Base-by-base conservation (phyloP, 2,888 invertebrate species). In the Synanthedon andrenaeformis region DNA sequence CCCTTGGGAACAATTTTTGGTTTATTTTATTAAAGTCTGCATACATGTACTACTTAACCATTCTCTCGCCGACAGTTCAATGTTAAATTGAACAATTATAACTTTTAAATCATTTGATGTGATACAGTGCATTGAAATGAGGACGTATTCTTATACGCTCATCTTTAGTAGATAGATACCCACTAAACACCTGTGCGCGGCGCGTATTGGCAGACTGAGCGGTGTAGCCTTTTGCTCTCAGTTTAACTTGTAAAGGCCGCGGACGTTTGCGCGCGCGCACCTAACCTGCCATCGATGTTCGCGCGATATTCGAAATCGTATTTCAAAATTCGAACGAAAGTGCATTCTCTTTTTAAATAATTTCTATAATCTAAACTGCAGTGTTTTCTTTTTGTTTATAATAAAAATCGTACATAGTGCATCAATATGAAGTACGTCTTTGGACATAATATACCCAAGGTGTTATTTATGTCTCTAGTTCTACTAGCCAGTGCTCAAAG, bases 401-500 rank as follows among this genome's bases (percentile, higher is more conserved):
- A 35, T 35, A 35, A 35, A 35, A 59, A 51, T 57, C 54, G 50
- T 42, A 49, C 42, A 45, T 50, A 49, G 12, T 52, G 50, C 41
- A 54, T 54, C 58, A 57, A 80, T 71, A 83, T 82, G 78, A 76
- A 72, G 69, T 75, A 76, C 56, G 60, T 79, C 64, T 72, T 76
- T 56, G 67, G 74, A 62, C 76, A 74, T 56, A 76, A 76, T 61
- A 66, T 85, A 60, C 77, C 76, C 28, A 76, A 80, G 79, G 80
- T 86, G 60, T 59, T 88, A 58, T 61, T 88, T 65, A 74, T 86
- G 60, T 81, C 79, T 42, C 63, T 88, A 62, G 76, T 86, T 61
- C 67, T 87, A 55, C 65, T 88, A 61, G 82, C 78, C 49, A 83
- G 74, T 69, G 86, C 87, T 52, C 88, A 88, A 69, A 82, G 82